phyloP scores from a whole-genome alignment of 2,113 vertebrate genomes.

The Gobiocypris rarus region DNA sequence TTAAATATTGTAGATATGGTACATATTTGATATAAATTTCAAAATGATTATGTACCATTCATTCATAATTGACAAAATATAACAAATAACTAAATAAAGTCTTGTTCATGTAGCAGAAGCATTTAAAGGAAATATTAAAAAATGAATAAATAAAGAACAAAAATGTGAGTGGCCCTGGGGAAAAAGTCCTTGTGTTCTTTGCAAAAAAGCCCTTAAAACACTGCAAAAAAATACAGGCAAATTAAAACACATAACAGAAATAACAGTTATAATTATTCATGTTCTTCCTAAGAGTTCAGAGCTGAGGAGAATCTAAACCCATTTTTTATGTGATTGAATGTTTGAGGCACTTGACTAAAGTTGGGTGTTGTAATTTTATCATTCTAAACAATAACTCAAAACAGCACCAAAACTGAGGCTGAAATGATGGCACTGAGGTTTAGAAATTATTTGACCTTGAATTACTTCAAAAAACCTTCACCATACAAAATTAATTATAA shows the following conservation, averaged over 20 bases:
- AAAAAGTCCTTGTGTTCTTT: neutral
- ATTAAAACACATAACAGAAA: neutral
- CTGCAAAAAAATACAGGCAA: neutral
- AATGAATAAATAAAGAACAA: neutral
- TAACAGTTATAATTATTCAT: neutral
- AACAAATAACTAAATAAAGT: neutral
- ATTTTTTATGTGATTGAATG: neutral
- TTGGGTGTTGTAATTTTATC: neutral
- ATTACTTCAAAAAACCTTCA: neutral
- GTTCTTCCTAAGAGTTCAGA: neutral
- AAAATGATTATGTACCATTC: too few species aligned
- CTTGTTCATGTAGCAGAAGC: neutral
- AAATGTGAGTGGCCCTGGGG: neutral
- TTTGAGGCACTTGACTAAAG: neutral
- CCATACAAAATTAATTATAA: neutral
- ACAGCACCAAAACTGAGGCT: neutral
- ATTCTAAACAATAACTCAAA: neutral
- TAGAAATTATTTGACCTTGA: slow-evolving; percentile 18
- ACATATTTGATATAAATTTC: too few species aligned
- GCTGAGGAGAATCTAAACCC: neutral
- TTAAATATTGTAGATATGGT: too few species aligned
- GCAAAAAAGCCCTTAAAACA: neutral
- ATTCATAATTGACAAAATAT: neutral
- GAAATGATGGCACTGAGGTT: neutral
- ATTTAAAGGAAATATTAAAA: neutral